Conservation (phyloP, 2,113 vertebrate species). For the Podilymbus podiceps region DNA sequence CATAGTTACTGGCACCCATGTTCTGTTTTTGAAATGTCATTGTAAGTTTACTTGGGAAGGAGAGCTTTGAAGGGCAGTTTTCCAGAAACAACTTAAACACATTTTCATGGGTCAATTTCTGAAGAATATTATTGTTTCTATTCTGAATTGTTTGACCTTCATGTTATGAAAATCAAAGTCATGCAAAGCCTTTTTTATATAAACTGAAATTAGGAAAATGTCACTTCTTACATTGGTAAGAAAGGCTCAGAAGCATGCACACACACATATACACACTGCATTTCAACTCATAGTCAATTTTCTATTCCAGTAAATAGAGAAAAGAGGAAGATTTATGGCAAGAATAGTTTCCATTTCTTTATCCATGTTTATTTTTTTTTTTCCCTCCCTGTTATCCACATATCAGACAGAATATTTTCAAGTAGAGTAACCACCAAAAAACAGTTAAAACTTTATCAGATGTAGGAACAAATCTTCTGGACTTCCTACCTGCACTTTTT, state of each 20-base stretch:
- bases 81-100: constrained; percentile 14
- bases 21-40: not conserved
- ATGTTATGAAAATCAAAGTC: constrained; percentile 52
- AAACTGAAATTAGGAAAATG: constrained; percentile 54
- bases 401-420: constrained; percentile 7
- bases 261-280: not conserved
- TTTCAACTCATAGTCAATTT: constrained; percentile 22
- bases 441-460: not conserved
- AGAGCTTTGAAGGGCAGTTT: constrained; percentile 57
- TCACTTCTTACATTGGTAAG: not conserved
- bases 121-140: constrained; percentile 39
- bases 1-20: not conserved
- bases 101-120: constrained; percentile 41
- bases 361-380: not conserved
- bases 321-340: constrained; percentile 23
- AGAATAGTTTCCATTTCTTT: constrained; percentile 34
- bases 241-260: not conserved
- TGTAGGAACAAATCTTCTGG: not conserved
- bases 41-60: constrained; percentile 39
- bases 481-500: not conserved
- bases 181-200: constrained; percentile 36
- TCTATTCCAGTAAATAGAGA: constrained; percentile 3
- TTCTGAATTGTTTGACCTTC: constrained; percentile 55
- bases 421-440: not conserved
- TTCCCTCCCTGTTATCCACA: not conserved